Conservation (phyloP, 2,888 invertebrate species). For the Epirrhoe alternata region DNA sequence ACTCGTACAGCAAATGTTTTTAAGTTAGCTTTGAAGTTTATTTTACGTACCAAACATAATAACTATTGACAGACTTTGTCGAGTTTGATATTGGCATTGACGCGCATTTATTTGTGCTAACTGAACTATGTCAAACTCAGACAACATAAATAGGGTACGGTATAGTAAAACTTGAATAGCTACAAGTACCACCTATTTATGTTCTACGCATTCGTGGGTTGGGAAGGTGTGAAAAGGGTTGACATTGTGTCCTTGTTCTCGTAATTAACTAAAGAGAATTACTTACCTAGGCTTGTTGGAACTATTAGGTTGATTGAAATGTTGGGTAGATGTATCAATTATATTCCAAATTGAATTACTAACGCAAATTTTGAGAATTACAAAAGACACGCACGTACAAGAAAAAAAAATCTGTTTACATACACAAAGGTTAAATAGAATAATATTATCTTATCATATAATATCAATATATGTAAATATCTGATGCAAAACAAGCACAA, state of each 20-base stretch:
- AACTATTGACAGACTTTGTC: constrained; percentile 28
- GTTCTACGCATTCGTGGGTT: constrained; percentile 34
- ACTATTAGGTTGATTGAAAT: constrained; percentile 1
- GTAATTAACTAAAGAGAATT: constrained; percentile 37
- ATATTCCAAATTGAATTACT: background rate
- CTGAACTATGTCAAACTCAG: constrained; percentile 28
- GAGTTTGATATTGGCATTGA: constrained; percentile 27
- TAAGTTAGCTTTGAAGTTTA: background rate
- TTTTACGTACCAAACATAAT: background rate
- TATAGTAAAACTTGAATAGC: constrained; percentile 33
- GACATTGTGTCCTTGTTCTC: constrained; percentile 41
- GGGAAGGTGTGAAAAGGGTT: constrained; percentile 45
- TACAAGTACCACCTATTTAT: constrained; percentile 33
- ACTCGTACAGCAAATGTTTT: background rate
- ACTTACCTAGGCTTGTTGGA: constrained; percentile 12
- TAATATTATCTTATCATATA: no score
- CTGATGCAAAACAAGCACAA: background rate
- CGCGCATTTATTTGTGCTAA: constrained; percentile 25
- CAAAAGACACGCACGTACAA: no score
- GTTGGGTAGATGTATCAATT: constrained; percentile 1
- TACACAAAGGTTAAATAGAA: no score
- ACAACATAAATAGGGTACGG: constrained; percentile 33
- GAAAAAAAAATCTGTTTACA: no score
- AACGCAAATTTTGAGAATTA: background rate
- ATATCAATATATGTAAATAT: no score